These are phyloP conservation scores for Schizopygopsis pylzovi DNA, from an alignment of 2,797 vertebrate genomes.

Conservation along the genomic window DNA sequence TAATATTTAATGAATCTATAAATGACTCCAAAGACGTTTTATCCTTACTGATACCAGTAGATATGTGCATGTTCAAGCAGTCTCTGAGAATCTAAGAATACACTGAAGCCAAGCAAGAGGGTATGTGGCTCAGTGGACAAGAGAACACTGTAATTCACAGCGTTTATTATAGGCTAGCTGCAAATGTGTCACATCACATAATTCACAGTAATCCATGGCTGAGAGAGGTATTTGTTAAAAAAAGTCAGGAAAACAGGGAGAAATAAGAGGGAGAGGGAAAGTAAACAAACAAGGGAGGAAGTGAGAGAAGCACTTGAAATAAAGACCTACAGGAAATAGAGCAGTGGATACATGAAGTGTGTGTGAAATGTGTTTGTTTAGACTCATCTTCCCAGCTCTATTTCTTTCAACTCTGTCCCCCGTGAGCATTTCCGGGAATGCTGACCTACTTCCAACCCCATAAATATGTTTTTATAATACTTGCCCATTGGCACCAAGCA, in stretches of 20 bases:
- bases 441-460: slow-evolving; percentile 75
- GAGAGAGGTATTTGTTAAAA: neutral
- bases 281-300: neutral
- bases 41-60: neutral
- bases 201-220: slow-evolving; percentile 26
- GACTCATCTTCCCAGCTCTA: slow-evolving; percentile 53
- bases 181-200: slow-evolving; percentile 21
- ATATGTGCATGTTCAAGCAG: neutral
- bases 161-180: slow-evolving; percentile 34
- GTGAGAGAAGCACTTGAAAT: neutral
- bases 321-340: slow-evolving; percentile 34
- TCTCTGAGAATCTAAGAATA: slow-evolving; percentile 22
- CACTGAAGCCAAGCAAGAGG: slow-evolving; percentile 15
- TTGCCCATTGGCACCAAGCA: slow-evolving; percentile 58
- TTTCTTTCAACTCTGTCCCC: slow-evolving; percentile 63
- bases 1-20: slow-evolving; percentile 17
- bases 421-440: slow-evolving; percentile 70
- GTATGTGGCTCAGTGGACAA: slow-evolving; percentile 5
- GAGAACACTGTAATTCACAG: slow-evolving; percentile 25
- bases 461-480: slow-evolving; percentile 68
- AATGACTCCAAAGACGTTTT: neutral
- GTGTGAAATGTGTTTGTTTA: slow-evolving; percentile 50
- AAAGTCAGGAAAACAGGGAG: neutral
- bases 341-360: slow-evolving; percentile 53
- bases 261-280: neutral